Evolutionary conservation across 64 coral and sea anemone species (phyloP).

Genomic region (Trachythela sp.): DNA sequence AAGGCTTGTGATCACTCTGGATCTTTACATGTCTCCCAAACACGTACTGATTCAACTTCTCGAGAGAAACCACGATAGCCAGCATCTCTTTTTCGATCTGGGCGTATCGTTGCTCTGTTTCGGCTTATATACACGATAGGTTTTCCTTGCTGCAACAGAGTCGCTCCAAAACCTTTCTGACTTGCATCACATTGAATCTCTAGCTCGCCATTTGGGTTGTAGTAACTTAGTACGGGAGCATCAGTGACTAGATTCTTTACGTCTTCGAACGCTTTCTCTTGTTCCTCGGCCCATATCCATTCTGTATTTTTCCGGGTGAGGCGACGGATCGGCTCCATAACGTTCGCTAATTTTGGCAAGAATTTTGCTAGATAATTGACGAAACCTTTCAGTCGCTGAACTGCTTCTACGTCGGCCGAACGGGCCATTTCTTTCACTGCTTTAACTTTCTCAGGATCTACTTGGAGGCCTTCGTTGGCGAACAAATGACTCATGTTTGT

Average conservation of each 20-base stretch:
- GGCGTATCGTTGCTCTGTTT: slow-evolving; percentile 35
- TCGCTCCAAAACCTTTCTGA: slow-evolving; percentile 31
- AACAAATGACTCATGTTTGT: slow-evolving; percentile 36
- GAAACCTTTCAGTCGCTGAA: slow-evolving; percentile 14
- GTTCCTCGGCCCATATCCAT: slow-evolving; percentile 21
- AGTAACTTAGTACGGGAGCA: slow-evolving; percentile 35
- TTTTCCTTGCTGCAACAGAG: slow-evolving; percentile 13
- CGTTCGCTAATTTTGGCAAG: slow-evolving; percentile 3
- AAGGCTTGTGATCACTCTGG: slow-evolving; percentile 30
- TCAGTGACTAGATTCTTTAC: slow-evolving; percentile 28
- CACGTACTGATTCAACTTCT: slow-evolving; percentile 42
- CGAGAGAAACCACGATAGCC: slow-evolving; percentile 29
- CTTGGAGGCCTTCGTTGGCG: slow-evolving; percentile 23
- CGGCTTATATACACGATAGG: slow-evolving; percentile 26
- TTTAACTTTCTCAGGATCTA: slow-evolving; percentile 43
- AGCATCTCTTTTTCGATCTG: slow-evolving; percentile 54
- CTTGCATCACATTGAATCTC: slow-evolving; percentile 39
- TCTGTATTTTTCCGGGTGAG: slow-evolving; percentile 38
- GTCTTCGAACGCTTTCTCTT: slow-evolving; percentile 13
- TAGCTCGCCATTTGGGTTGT: slow-evolving; percentile 30
- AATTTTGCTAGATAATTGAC: slow-evolving; percentile 29
- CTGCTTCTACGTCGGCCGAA: too few relatives aligned
- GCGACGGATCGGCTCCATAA: slow-evolving; percentile 39
- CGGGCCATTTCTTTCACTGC: too few relatives aligned
- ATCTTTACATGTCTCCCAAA: slow-evolving; percentile 1